Evolutionary conservation across 2,888 invertebrate species (phyloP).

Genomic region (Dichetophora obliterata): DNA sequence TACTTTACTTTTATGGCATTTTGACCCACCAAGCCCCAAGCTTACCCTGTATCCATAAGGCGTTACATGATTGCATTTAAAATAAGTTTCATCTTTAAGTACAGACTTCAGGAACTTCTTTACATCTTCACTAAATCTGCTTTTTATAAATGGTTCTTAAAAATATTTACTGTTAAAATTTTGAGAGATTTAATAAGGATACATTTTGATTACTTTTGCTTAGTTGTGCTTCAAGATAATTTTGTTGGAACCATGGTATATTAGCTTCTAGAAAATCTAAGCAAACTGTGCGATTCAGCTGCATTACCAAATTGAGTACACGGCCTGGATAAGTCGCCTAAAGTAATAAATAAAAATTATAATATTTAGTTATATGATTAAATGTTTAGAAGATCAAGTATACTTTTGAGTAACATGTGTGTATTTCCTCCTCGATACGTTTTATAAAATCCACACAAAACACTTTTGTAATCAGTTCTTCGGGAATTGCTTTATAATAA

Average conservation of each 20-base stretch:
- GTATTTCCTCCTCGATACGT: constrained; percentile 73
- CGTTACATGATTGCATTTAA: constrained; percentile 66
- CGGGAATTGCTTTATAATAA: constrained; percentile 72
- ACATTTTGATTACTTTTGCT: constrained; percentile 66
- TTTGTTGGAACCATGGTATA: constrained; percentile 78
- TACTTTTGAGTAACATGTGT: constrained; percentile 73
- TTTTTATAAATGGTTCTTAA: constrained; percentile 51
- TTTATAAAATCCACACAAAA: constrained; percentile 75
- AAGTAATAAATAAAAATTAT: constrained; percentile 48
- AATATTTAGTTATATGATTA: constrained; percentile 6
- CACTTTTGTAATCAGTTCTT: constrained; percentile 71
- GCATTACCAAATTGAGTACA: constrained; percentile 74
- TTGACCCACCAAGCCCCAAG: too few species aligned
- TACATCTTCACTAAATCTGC: constrained; percentile 58
- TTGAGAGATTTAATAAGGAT: not conserved
- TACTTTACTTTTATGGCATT: too few species aligned
- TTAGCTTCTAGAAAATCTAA: constrained; percentile 75
- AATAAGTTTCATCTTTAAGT: constrained; percentile 59
- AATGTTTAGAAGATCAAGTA: not conserved
- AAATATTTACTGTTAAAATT: not conserved
- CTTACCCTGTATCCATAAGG: constrained; percentile 68
- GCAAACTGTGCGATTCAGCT: constrained; percentile 76
- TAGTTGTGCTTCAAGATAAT: constrained; percentile 72
- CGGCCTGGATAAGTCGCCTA: constrained; percentile 73
- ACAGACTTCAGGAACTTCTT: constrained; percentile 55